phyloP scores from a whole-genome alignment of 2,113 vertebrate species.

The Copsychus sechellarum region DNA sequence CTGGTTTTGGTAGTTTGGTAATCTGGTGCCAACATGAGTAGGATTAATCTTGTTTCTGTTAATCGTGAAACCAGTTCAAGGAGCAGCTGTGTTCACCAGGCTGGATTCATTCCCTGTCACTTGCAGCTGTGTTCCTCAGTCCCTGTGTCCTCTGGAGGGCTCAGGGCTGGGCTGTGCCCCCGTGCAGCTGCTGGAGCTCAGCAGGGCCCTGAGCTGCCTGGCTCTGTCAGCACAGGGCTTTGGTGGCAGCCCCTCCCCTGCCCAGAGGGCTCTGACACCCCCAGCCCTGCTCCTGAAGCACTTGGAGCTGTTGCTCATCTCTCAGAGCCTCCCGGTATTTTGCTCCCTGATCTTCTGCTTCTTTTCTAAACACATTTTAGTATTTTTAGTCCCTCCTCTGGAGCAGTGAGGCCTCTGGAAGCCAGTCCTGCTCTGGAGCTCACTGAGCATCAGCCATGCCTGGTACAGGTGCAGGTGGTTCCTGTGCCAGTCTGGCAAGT shows the following conservation, averaged over 20 bases:
- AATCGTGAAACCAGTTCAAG: neutral
- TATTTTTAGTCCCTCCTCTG: neutral
- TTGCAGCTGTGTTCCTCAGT: neutral
- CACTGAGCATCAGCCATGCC: neutral
- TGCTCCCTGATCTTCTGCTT: neutral
- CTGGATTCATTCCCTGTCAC: neutral
- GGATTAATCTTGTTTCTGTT: neutral
- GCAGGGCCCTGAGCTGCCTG: neutral
- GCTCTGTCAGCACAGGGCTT: neutral
- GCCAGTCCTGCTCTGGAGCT: neutral
- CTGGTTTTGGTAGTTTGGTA: neutral
- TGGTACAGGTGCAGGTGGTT: neutral
- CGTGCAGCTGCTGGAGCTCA: neutral
- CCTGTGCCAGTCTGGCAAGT: neutral
- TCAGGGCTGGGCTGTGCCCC: neutral
- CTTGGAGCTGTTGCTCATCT: neutral
- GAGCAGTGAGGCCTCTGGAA: neutral
- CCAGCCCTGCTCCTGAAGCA: neutral
- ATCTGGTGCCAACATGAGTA: neutral
- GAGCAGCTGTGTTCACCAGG: accelerated
- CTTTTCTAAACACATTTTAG: neutral
- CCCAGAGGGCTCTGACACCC: neutral
- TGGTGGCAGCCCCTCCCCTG: neutral
- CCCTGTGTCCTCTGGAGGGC: neutral
- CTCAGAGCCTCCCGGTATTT: neutral